Conservation (phyloP, 1,140 invertebrate species). For the Ctenoplectra terminalis region DNA sequence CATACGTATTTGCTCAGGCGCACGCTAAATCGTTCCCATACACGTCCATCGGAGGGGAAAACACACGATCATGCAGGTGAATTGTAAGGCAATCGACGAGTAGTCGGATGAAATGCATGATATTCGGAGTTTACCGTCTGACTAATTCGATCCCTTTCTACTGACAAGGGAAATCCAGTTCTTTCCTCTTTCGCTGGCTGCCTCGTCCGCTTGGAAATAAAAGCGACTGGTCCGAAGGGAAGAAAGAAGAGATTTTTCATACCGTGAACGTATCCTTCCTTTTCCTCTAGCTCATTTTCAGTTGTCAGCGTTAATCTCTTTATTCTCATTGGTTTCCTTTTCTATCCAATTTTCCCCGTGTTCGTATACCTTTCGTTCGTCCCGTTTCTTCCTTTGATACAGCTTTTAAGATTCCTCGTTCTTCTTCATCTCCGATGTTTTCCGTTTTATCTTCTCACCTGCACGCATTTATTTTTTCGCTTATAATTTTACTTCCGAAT, state of each 20-base stretch:
- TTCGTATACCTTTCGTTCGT: background rate
- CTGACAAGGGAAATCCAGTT: background rate
- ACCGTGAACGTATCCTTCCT: background rate
- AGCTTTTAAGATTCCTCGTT: background rate
- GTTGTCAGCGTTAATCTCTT: constrained; percentile 13
- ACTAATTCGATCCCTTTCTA: constrained; percentile 29
- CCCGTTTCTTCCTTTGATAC: background rate
- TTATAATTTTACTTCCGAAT: background rate
- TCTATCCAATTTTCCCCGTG: constrained; percentile 22
- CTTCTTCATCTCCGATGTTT: background rate
- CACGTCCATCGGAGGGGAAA: background rate
- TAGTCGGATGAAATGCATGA: constrained; percentile 34
- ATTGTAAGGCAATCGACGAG: background rate
- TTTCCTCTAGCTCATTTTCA: background rate
- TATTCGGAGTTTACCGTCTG: constrained; percentile 52
- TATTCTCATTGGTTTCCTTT: background rate
- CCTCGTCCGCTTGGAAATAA: constrained; percentile 3
- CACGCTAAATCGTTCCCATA: background rate
- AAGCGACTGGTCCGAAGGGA: background rate
- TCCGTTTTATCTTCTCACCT: background rate
- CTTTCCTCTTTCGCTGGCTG: background rate
- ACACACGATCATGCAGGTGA: background rate
- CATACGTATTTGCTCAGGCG: background rate
- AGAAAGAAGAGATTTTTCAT: background rate
- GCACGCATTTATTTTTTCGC: background rate